Evolutionary conservation across 2,113 vertebrate genomes (phyloP), one percentile per base, ranked within the genome.

Genomic region (Channa maculata): DNA sequence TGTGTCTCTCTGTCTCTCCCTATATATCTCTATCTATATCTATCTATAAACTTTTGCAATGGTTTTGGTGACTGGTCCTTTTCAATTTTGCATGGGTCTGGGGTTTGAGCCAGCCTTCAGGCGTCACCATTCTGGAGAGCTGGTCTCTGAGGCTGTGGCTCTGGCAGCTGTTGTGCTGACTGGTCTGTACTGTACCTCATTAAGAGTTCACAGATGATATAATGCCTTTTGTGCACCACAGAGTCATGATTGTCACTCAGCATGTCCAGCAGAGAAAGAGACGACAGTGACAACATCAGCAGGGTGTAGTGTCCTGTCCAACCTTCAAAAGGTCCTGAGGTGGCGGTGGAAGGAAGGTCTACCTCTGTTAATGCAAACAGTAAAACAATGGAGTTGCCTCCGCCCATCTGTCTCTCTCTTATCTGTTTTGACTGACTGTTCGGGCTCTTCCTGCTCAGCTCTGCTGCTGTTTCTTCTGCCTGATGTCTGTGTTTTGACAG

Each of bases 11-110:
- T 24, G 24, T 24, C 24, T 24, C 24, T 24, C 24, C 24, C 24
- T 24, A 24, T 24, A 24, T 24, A 24, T 24, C 24, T 24, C 24
- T 24, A 24, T 24, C 24, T 24, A 24, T 24, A 24, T 24, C 24
- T 24, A 24, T 24, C 24, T 24, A 85, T 63, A 63, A 83, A 79
- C 55, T 64, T 50, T 65, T 12, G 62, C 67, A 70, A 81, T 53
- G 77, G 63, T 75, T 79, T 86, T 75, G 72, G 82, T 65, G 86
- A 90, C 71, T 77, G 65, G 72, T 78, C 59, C 69, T 83, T 82
- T 77, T 72, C 38, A 61, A 8, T 62, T 52, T 82, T 8, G 33
- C 74, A 64, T 75, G 73, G 69, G 53, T 75, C 80, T 75, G 71
- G 75, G 81, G 59, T 54, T 13, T 3, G 50, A 71, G 77, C 75